These are phyloP conservation scores for Physella acuta DNA, from an alignment of 1,140 invertebrate genomes.

Conservation along the genomic window DNA sequence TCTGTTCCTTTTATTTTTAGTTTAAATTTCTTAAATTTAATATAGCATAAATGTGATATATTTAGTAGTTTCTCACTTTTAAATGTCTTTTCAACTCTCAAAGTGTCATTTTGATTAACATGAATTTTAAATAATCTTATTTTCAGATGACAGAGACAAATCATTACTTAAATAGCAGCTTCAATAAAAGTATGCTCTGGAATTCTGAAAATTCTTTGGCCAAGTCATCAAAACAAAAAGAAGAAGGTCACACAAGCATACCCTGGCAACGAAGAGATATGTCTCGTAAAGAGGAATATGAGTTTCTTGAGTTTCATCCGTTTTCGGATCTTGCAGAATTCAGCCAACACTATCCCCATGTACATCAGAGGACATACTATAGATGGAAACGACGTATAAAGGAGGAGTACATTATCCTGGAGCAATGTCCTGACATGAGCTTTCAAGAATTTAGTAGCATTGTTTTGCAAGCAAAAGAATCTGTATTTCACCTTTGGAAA, in stretches of 20 bases:
- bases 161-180: too few species aligned
- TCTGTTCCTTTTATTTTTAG: too few species aligned
- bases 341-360: conserved; percentile 27
- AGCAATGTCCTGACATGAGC: conserved; percentile 32
- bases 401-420: conserved; percentile 34
- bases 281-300: conserved; percentile 35
- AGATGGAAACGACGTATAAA: conserved; percentile 36
- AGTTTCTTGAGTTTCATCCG: conserved; percentile 32
- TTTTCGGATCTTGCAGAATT: conserved; percentile 35
- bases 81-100: too few species aligned
- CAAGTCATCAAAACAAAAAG: conserved; percentile 5
- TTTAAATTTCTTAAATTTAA: too few species aligned
- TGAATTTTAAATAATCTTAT: too few species aligned
- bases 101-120: too few species aligned
- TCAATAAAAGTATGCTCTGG: too few species aligned
- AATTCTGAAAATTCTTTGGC: too few species aligned
- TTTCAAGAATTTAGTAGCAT: conserved; percentile 29
- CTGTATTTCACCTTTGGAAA: conserved; percentile 32
- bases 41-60: too few species aligned
- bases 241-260: conserved; percentile 18
- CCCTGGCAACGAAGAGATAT: conserved; percentile 32
- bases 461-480: conserved; percentile 31
- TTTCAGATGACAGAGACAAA: too few species aligned
- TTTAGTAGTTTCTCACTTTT: too few species aligned
- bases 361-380: conserved; percentile 35